A percentile compares a stretch with the other conserved stretches of the same genome.
Evolutionary conservation across 1,140 invertebrate genomes (phyloP).

Genomic region (Periplaneta americana): DNA sequence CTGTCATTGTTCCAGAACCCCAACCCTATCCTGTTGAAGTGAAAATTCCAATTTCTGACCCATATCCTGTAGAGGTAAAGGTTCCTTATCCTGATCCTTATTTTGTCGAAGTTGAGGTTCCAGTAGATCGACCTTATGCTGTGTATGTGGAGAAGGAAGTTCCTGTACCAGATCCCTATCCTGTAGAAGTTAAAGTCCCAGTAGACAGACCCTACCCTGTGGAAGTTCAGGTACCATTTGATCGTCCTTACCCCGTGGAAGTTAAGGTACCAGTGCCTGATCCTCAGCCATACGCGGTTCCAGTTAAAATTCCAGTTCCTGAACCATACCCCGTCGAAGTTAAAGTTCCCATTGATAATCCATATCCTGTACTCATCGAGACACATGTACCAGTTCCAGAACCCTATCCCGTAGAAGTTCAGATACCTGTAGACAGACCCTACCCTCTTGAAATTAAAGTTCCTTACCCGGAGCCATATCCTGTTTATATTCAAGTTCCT

Average conservation of each 20-base stretch:
- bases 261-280: constrained; percentile 15
- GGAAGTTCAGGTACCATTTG: constrained; percentile 10
- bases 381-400: constrained; percentile 18
- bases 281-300: constrained; percentile 17
- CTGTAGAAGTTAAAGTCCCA: constrained; percentile 46
- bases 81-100: constrained; percentile 47
- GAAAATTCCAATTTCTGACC: constrained; percentile 43
- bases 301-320: constrained; percentile 16
- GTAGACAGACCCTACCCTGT: constrained; percentile 19
- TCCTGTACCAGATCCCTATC: constrained; percentile 56
- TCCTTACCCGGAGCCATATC: constrained; percentile 10
- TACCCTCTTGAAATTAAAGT: constrained; percentile 27
- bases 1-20: constrained; percentile 51
- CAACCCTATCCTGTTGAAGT: constrained; percentile 60
- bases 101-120: constrained; percentile 26
- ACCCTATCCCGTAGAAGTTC: constrained; percentile 18
- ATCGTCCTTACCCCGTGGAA: constrained; percentile 15
- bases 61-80: constrained; percentile 66
- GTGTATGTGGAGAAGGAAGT: constrained; percentile 53
- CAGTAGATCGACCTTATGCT: constrained; percentile 32
- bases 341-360: constrained; percentile 12
- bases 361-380: constrained; percentile 14
- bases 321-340: constrained; percentile 20
- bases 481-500: constrained; percentile 14
- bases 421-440: constrained; percentile 1